These are phyloP conservation scores for Pristionchus exspectatus DNA, from an alignment of 2,888 invertebrate species.

Conservation along the genomic window DNA sequence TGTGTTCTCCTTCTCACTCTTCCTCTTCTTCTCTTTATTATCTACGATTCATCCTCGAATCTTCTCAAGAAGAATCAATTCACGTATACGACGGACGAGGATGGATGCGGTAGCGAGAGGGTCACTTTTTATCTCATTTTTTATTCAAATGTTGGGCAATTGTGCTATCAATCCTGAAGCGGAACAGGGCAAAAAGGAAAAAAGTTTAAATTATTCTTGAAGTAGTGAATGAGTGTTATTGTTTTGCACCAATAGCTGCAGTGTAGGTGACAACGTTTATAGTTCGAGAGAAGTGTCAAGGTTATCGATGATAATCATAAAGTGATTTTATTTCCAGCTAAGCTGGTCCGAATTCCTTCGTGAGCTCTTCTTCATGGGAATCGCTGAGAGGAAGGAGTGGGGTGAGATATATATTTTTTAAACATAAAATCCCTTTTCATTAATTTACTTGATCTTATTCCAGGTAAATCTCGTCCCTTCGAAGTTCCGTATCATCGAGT, in stretches of 20 bases:
- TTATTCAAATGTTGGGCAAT: too few relatives aligned
- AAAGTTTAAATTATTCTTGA: too few relatives aligned
- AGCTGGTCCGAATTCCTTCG: conserved; percentile 19
- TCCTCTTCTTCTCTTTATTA: conserved; percentile 28
- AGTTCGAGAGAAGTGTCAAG: too few relatives aligned
- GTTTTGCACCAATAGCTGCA: too few relatives aligned
- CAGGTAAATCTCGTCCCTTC: conserved; percentile 7
- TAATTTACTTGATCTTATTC: too few relatives aligned
- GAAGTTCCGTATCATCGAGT: conserved; percentile 30
- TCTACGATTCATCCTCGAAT: conserved; percentile 29
- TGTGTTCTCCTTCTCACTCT: conserved; percentile 33
- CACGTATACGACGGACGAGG: not conserved
- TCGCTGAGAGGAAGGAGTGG: conserved; percentile 26
- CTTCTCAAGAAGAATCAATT: not conserved
- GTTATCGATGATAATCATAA: not conserved
- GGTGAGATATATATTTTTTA: not conserved
- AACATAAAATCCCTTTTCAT: too few relatives aligned
- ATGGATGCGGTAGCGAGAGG: conserved; percentile 45
- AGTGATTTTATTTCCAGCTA: not conserved
- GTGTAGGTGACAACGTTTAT: too few relatives aligned
- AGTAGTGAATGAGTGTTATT: too few relatives aligned
- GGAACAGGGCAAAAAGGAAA: too few relatives aligned
- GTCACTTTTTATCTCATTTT: not conserved
- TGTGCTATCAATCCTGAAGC: too few relatives aligned
- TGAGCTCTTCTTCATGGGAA: conserved; percentile 49